Conservation (phyloP, 2,888 invertebrate genomes). For the Labia minor region DNA sequence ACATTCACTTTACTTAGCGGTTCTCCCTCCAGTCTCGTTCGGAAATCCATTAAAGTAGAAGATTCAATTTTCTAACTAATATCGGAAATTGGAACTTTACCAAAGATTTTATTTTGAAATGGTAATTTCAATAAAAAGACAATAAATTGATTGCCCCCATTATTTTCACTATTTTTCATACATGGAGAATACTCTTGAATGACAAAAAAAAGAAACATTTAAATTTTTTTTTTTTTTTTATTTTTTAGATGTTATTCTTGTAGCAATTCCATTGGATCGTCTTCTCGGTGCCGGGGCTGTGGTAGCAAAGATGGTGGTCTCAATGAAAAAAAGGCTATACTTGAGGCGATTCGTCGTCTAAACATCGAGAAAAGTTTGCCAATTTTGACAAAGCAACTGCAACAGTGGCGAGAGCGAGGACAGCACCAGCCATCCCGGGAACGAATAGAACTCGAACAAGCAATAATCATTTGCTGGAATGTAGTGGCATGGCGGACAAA, state of each 20-base stretch:
- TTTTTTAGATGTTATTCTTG: not conserved
- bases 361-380: not conserved
- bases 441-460: not conserved
- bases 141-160: too few relatives aligned
- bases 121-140: too few relatives aligned
- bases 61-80: too few relatives aligned
- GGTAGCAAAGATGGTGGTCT: not conserved
- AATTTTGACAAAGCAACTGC: not conserved
- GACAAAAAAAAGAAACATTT: too few relatives aligned
- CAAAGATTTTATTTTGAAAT: too few relatives aligned
- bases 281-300: not conserved
- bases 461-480: not conserved
- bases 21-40: too few relatives aligned
- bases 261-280: not conserved
- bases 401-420: not conserved
- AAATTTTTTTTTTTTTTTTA: too few relatives aligned
- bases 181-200: too few relatives aligned
- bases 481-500: not conserved
- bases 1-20: too few relatives aligned
- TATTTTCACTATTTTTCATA: too few relatives aligned
- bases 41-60: too few relatives aligned
- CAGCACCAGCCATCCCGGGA: not conserved
- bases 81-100: too few relatives aligned
- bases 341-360: not conserved
- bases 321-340: not conserved